A percentile compares a stretch with the other conserved stretches of the same genome.
phyloP scores from a whole-genome alignment of 2,888 invertebrate species.

The Oxytorus armatus region DNA sequence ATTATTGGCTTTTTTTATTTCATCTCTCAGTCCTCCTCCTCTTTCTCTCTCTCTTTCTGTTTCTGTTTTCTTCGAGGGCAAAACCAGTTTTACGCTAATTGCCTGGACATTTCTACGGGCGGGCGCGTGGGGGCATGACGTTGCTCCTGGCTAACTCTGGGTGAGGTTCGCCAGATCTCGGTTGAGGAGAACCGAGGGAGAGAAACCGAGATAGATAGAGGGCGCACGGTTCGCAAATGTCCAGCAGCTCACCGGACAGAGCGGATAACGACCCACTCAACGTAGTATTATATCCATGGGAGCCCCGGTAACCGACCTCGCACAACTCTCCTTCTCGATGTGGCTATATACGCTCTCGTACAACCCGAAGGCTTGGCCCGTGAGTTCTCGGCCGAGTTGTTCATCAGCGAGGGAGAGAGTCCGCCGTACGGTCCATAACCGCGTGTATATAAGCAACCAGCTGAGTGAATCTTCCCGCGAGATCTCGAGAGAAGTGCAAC shows the following conservation, averaged over 20 bases:
- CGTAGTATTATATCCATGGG: slow-evolving; percentile 50
- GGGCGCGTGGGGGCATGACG: slow-evolving; percentile 41
- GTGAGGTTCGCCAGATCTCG: slow-evolving; percentile 45
- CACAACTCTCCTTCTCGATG: slow-evolving; percentile 67
- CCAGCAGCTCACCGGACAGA: slow-evolving; percentile 52
- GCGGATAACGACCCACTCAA: slow-evolving; percentile 73
- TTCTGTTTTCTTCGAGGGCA: slow-evolving; percentile 52
- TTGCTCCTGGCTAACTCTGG: slow-evolving; percentile 35
- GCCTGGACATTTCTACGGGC: slow-evolving; percentile 70
- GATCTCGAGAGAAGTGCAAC: slow-evolving; percentile 36
- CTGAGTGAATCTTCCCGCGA: slow-evolving; percentile 58
- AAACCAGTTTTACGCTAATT: slow-evolving; percentile 79
- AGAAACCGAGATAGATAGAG: slow-evolving; percentile 29
- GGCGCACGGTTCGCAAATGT: slow-evolving; percentile 53
- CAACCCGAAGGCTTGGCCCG: slow-evolving; percentile 30
- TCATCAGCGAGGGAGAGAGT: slow-evolving; percentile 48
- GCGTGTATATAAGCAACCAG: slow-evolving; percentile 5
- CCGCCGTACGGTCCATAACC: slow-evolving; percentile 43
- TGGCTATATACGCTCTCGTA: slow-evolving; percentile 51
- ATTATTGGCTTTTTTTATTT: slow-evolving; percentile 26
- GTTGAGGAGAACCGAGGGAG: slow-evolving; percentile 51
- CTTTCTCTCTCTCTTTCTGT: slow-evolving; percentile 18
- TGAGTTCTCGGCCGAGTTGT: slow-evolving; percentile 1
- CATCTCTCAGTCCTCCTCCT: slow-evolving; percentile 19
- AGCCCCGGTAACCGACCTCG: slow-evolving; percentile 70